phyloP scores from a whole-genome alignment of 2,113 vertebrate species.

The Tamias sibiricus region DNA sequence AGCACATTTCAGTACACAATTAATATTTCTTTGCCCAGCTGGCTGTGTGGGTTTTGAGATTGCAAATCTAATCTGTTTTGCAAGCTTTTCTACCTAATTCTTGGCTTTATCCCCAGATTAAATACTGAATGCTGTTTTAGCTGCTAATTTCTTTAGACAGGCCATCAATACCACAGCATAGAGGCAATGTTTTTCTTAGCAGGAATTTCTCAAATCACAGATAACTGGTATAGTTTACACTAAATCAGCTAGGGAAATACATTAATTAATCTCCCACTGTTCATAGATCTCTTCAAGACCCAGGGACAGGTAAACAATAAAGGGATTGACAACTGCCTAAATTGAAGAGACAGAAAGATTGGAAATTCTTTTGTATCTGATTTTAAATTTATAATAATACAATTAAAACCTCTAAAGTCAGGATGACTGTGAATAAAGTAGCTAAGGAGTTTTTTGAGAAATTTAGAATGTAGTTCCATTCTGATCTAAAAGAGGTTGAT shows the following conservation, averaged over 20 bases:
- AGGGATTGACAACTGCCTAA: neutral
- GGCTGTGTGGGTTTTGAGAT: slow-evolving; percentile 22
- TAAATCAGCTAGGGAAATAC: neutral
- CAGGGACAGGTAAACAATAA: neutral
- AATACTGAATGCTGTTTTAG: slow-evolving; percentile 55
- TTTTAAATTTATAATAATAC: neutral
- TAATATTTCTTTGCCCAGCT: slow-evolving; percentile 59
- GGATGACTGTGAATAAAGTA: neutral
- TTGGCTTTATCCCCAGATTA: slow-evolving; percentile 74
- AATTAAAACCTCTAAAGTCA: neutral
- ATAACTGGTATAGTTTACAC: neutral
- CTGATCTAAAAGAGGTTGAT: neutral
- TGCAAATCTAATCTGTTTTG: slow-evolving; percentile 71
- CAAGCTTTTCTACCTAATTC: slow-evolving; percentile 67
- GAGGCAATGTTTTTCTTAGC: slow-evolving; percentile 15
- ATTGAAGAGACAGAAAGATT: neutral
- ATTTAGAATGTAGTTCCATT: neutral
- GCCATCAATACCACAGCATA: slow-evolving; percentile 39
- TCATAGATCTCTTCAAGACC: neutral
- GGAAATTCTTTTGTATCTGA: neutral
- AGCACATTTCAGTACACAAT: neutral
- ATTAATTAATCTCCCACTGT: neutral
- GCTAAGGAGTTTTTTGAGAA: neutral
- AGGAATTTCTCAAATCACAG: slow-evolving; percentile 24
- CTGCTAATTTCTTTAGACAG: slow-evolving; percentile 57